A percentile compares a stretch with the other conserved stretches of the same genome.
phyloP scores from a whole-genome alignment of 2,888 invertebrate species.

The Syrphus vitripennis region DNA sequence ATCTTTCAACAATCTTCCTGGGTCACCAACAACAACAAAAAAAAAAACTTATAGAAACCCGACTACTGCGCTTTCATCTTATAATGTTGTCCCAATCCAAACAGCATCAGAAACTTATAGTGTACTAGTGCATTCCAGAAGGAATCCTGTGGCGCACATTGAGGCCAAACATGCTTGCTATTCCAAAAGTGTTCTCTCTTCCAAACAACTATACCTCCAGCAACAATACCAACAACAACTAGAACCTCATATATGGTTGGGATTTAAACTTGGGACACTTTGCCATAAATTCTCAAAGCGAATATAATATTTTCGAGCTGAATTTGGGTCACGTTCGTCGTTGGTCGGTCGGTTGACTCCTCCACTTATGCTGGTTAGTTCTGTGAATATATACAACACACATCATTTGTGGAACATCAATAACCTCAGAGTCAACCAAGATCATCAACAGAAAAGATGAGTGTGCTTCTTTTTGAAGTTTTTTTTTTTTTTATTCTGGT shows the following conservation, averaged over 20 bases:
- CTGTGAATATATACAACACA: constrained; percentile 9
- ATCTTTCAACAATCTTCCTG: constrained; percentile 56
- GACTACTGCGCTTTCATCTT: constrained; percentile 23
- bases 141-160: constrained; percentile 55
- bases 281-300: constrained; percentile 65
- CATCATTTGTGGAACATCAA: constrained; percentile 58
- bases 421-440: constrained; percentile 51
- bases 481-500: constrained; percentile 7
- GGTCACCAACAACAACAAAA: constrained; percentile 34
- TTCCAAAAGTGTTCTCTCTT: constrained; percentile 38
- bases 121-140: constrained; percentile 40
- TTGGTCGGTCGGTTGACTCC: constrained; percentile 27
- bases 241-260: constrained; percentile 46
- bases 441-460: constrained; percentile 25
- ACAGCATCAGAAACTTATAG: neutral
- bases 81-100: constrained; percentile 14
- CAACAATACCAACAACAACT: neutral
- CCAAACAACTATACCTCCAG: neutral
- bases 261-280: constrained; percentile 54
- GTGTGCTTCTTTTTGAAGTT: neutral
- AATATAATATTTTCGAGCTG: constrained; percentile 55
- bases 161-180: constrained; percentile 62
- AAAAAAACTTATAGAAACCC: neutral
- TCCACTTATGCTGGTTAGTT: constrained; percentile 31
- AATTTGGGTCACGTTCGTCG: constrained; percentile 67